These are phyloP conservation scores for Triplophysa dalaica DNA, from an alignment of 2,113 vertebrate genomes.

Conservation along the genomic window DNA sequence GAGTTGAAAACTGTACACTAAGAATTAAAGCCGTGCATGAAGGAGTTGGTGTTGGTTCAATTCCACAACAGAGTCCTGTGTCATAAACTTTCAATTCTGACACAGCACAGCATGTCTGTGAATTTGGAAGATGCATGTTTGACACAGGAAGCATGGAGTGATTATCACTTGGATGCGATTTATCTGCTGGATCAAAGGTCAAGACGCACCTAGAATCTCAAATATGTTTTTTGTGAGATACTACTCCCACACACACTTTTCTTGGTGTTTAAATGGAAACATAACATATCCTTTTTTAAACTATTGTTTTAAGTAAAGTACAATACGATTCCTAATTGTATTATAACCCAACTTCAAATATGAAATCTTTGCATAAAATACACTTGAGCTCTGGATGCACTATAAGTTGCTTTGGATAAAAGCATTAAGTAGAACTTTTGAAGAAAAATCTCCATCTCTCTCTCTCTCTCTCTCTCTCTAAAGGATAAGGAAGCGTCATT, in stretches of 20 bases:
- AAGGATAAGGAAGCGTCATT: no score
- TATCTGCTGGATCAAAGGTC: slow-evolving; percentile 34
- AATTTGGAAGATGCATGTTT: background rate
- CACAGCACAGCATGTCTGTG: background rate
- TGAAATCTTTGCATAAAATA: no score
- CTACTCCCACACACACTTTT: background rate
- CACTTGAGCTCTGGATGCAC: no score
- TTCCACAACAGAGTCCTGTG: background rate
- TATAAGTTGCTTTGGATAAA: no score
- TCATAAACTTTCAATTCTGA: slow-evolving; percentile 21
- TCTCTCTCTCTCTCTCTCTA: no score
- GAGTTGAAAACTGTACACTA: background rate
- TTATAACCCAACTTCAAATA: no score
- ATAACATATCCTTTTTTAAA: no score
- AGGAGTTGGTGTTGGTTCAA: background rate
- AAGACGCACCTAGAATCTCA: slow-evolving; percentile 30
- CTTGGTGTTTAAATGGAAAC: no score
- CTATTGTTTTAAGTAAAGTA: no score
- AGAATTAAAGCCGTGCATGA: background rate
- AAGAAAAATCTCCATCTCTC: no score
- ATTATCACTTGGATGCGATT: slow-evolving; percentile 18
- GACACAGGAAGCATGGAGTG: background rate
- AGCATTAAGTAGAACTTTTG: no score
- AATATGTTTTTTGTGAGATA: background rate
- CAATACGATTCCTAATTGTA: no score